Evolutionary conservation across 2,888 invertebrate genomes (phyloP), one percentile per base, ranked within the genome.

Genomic region (Lycaena phlaeas): DNA sequence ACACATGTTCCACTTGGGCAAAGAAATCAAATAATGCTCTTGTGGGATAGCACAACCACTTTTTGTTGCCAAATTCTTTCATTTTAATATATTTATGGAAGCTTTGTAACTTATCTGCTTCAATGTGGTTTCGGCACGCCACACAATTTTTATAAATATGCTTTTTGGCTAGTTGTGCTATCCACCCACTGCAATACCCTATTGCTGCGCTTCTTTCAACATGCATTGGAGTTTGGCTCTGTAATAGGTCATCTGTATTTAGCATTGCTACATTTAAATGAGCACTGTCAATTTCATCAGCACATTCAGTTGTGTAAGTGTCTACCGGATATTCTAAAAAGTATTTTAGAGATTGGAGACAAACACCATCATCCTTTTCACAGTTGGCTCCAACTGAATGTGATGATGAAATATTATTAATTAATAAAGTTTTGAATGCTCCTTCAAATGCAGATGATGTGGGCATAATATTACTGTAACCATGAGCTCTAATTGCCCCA

Each of bases 101-200:
- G 11, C 0, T 37, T 14, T 37, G 9, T 27, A 17, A 10, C 9
- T n/a, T 25, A 18, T 27, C 38, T n/a, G 15, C 14, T 39, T 39
- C 17, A n/a, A 42, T 29, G 28, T 36, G 34, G 9, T 22, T 30
- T 36, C 18, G 36, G 11, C 40, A 30, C 4, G 5, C 10, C 12
- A 9, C 18, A 18, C 40, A 43, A 10, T 29, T 27, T 30, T 40
- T 43, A 10, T n/a, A 29, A 10, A 37, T 25, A 30, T 27, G 1
- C 22, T 43, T 45, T 11, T 45, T 37, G 14, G 25, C 25, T 17
- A 22, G 11, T 12, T 37, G 26, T 38, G 38, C 43, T 14, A 50
- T 40, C 50, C 48, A 50, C 0, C 45, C 50, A 45, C 48, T 46
- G 29, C 45, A 48, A 39, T 48, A 50, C 0, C 38, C 42, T 27